These are phyloP conservation scores for Agelastica alni DNA, from an alignment of 2,888 invertebrate species.

Conservation along the genomic window DNA sequence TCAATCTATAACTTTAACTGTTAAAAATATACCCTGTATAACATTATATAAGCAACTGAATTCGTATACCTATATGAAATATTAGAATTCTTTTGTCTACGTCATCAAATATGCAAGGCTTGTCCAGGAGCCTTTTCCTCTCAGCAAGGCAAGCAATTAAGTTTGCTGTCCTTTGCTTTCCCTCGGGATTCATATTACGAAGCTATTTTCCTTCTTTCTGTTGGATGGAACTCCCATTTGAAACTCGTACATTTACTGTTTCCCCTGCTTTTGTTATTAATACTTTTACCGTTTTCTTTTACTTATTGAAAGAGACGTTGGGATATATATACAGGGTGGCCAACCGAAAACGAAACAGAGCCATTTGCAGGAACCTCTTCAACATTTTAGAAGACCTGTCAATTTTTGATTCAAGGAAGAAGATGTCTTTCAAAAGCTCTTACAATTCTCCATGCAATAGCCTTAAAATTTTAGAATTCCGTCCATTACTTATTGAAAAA, in stretches of 20 bases:
- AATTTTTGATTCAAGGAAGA: no score
- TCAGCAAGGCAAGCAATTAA: constrained; percentile 50
- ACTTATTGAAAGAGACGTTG: no score
- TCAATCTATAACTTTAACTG: no score
- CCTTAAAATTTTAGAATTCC: no score
- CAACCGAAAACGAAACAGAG: no score
- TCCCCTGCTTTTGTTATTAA: constrained; percentile 35
- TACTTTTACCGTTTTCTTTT: no score
- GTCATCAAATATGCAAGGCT: constrained; percentile 58
- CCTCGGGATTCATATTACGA: constrained; percentile 53
- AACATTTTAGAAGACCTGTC: no score
- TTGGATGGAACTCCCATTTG: constrained; percentile 45
- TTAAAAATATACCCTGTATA: background rate
- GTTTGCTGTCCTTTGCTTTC: constrained; percentile 50
- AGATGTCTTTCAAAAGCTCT: no score
- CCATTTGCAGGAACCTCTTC: no score
- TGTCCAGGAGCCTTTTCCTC: constrained; percentile 47
- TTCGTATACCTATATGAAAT: constrained; percentile 33
- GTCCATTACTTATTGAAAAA: no score
- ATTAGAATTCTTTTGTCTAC: constrained; percentile 58
- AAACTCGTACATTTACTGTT: constrained; percentile 56
- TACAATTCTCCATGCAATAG: no score
- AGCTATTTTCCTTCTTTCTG: constrained; percentile 40
- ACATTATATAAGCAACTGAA: background rate
- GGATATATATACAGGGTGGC: no score